phyloP scores from a whole-genome alignment of 2,113 vertebrate genomes.

The Oriolus oriolus region DNA sequence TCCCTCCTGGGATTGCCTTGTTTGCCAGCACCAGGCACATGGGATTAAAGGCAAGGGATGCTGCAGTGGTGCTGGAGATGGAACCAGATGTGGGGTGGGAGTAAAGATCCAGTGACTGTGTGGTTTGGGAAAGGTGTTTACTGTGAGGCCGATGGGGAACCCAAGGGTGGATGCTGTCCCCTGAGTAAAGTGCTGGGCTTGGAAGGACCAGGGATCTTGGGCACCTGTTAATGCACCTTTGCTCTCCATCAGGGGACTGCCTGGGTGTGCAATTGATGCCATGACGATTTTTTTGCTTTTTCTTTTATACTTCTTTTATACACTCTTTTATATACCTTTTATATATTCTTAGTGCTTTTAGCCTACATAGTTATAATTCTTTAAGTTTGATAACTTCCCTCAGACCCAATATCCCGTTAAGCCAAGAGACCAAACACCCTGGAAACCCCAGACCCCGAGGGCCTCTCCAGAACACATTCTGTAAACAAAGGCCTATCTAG shows the following conservation, averaged over 20 bases:
- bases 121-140: not conserved
- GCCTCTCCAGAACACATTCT: too few relatives aligned
- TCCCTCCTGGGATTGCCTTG: not conserved
- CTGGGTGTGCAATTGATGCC: not conserved
- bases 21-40: not conserved
- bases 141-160: not conserved
- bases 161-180: rapidly evolving
- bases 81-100: not conserved
- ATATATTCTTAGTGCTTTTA: too few relatives aligned
- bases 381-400: too few relatives aligned
- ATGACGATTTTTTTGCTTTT: too few relatives aligned
- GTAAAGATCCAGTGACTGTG: rapidly evolving
- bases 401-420: too few relatives aligned
- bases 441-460: too few relatives aligned
- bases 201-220: not conserved
- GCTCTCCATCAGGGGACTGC: not conserved
- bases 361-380: too few relatives aligned
- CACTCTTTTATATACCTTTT: too few relatives aligned
- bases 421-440: too few relatives aligned
- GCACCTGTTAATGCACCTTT: too few relatives aligned
- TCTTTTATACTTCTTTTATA: too few relatives aligned
- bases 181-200: not conserved
- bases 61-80: not conserved
- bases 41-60: not conserved
- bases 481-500: too few relatives aligned